Percentiles rank a stretch among this genome's conserved stretches.
Evolutionary conservation across 2,113 vertebrate genomes (phyloP).

Genomic region (Nothobranchius furzeri): DNA sequence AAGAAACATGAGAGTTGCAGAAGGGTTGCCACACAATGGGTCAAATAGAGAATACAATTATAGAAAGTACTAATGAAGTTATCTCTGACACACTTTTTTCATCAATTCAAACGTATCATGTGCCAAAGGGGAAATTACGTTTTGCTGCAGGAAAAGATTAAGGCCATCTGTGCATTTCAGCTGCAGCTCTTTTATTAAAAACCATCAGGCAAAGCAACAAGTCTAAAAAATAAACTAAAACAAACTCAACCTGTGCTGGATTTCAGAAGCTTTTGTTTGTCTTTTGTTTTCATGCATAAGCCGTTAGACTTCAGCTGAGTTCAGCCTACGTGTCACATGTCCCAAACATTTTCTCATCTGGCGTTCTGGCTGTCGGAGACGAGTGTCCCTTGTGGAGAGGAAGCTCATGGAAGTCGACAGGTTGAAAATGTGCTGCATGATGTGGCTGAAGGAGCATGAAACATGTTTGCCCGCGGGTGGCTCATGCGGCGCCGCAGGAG

Average conservation of each 20-base stretch:
- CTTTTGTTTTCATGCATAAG: too few relatives aligned
- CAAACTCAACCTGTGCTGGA: neutral
- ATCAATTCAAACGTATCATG: slow-evolving; percentile 23
- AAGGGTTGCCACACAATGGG: neutral
- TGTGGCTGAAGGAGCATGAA: slow-evolving; percentile 78
- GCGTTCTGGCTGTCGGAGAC: slow-evolving; percentile 27
- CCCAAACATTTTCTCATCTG: slow-evolving; percentile 24
- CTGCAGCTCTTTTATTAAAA: slow-evolving; percentile 21
- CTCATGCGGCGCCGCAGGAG: slow-evolving; percentile 45
- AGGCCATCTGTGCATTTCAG: slow-evolving; percentile 7
- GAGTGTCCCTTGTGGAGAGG: slow-evolving; percentile 61
- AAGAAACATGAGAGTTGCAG: neutral
- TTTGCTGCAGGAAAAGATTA: slow-evolving; percentile 44
- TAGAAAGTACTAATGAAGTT: slow-evolving; percentile 33
- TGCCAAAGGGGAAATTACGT: slow-evolving; percentile 27
- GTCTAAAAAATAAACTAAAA: neutral
- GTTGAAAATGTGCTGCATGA: slow-evolving; percentile 76
- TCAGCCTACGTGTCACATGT: slow-evolving; percentile 30
- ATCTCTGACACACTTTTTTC: slow-evolving; percentile 39
- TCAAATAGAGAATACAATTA: slow-evolving; percentile 41
- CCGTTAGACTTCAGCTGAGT: slow-evolving; percentile 5
- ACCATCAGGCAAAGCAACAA: slow-evolving; percentile 18
- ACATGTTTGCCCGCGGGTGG: slow-evolving; percentile 66
- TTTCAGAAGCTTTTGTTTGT: too few relatives aligned
- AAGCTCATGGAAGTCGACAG: slow-evolving; percentile 72